Evolutionary conservation across 1,140 invertebrate species (phyloP), one percentile per base, ranked within the genome.

Genomic region (Macrobrachium rosenbergii): DNA sequence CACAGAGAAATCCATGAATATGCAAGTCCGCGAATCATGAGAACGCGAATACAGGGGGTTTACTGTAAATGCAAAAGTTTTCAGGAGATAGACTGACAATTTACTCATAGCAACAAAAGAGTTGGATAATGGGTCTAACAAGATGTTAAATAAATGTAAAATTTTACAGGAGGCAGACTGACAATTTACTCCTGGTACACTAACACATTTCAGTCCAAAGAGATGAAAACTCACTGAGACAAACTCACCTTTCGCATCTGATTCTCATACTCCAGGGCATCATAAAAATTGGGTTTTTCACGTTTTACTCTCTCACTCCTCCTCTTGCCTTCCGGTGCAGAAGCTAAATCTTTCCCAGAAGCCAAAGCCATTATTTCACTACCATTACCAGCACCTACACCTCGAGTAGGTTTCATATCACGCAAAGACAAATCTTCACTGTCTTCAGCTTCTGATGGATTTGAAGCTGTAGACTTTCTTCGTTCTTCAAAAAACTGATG

Each of bases 251-350:
- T 95, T 91, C 94, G 93, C 52, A 94, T 93, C 91, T 95, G 94
- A 91, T 95, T 95, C 88, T 95, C 94, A 93, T 95, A 94, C 92
- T 96, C 95, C 89, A 96, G 93, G 12, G 95, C 94, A 93, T 97
- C 95, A 90, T 96, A 97, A 92, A 95, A 97, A 93, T 96, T 95
- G 59, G 95, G 95, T 90, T 96, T 96, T 83, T 95, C 95, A 80
- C 96, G 92, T 90, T 95, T 94, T 19, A 96, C 94, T 82, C 96
- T 92, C 89, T 95, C 95, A 0, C 96, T 96, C 85, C 96, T 92
- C 67, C 95, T 90, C 67, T 94, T 92, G 63, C 93, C 91, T 5
- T 91, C 90, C 72, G 90, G 91, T 16, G 90, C 93, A 90, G 91
- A 37, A 37, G 28, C 28, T 90, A 77, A 86, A 89, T 88, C 90